Evolutionary conservation across 2,888 invertebrate species (phyloP).

Genomic region (Galeruca laticollis): DNA sequence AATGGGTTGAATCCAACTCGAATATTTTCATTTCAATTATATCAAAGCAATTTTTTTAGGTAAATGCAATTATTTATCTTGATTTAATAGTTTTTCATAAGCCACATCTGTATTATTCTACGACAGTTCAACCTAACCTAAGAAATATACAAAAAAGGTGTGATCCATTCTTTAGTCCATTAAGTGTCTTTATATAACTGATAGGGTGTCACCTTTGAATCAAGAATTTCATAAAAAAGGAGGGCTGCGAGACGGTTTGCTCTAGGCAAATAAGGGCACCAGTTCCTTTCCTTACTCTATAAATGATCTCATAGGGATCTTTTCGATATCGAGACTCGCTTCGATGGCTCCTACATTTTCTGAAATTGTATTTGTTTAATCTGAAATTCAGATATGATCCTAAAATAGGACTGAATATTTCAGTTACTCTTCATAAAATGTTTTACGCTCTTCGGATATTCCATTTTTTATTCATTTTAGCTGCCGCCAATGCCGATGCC

Average conservation of each 20-base stretch:
- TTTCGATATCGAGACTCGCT: conserved; percentile 60
- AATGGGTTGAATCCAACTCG: no score
- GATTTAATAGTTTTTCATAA: no score
- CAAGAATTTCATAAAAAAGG: conserved; percentile 50
- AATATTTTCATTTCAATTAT: no score
- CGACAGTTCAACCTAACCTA: neutral
- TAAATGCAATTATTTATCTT: no score
- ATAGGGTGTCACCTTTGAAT: conserved; percentile 59
- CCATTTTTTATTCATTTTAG: conserved; percentile 45
- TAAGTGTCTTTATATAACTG: conserved; percentile 58
- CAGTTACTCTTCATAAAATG: conserved; percentile 49
- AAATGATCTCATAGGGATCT: conserved; percentile 58
- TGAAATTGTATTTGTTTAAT: conserved; percentile 66
- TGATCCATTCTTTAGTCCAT: conserved; percentile 61
- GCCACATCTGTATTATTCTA: no score
- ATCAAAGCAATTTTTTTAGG: no score
- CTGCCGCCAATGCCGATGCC: conserved; percentile 31
- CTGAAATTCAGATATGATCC: conserved; percentile 64
- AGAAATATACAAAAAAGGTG: conserved; percentile 8
- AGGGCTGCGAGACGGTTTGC: conserved; percentile 46
- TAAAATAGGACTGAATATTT: conserved; percentile 53
- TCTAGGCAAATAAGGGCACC: conserved; percentile 63
- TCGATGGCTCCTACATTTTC: conserved; percentile 60
- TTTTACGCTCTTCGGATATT: conserved; percentile 46
- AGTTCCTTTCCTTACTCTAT: conserved; percentile 50